Base-by-base conservation (phyloP, 2,888 invertebrate species). In the Drosophila limbata region DNA sequence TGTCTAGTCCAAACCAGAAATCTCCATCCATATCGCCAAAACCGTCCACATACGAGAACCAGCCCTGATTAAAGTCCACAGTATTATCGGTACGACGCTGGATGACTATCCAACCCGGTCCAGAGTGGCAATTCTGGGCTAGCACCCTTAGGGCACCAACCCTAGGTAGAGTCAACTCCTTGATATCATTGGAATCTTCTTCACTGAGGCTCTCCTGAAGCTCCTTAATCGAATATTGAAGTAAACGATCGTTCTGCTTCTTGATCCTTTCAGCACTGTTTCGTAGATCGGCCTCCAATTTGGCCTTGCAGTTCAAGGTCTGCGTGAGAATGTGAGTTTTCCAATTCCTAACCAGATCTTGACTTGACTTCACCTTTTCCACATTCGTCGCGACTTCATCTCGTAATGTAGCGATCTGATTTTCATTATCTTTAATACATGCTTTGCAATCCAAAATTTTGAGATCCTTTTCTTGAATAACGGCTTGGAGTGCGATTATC, bases 1-100 rank as follows among this genome's bases (percentile, higher is more conserved):
- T 73, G 9, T 73, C 67, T 19, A 72, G 37, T 21, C 72, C 72
- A 25, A 73, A 33, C 72, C 72, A 72, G 17, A 60, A 67, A 35
- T 72, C 72, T 2, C 47, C 42, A 6, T 66, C 37, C 47, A 73
- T 25, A 19, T 73, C 44, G 13, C 72, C 72, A 37, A 72, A 72
- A 0, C 72, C 72, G 6, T 72, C 51, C 1, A 66, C 56, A 48
- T 42, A 72, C 6, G 45, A 42, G 28, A 48, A 60, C 72, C 72
- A 72, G 9, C 60, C 67, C 13, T 67, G 67, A 47, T 72, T 73
- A 9, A 72, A 72, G 47, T 48, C 21, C 9, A 31, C 33, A 0
- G 9, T 13, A 9, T 48, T 48, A 11, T 42, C 42, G 2, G 37
- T 39, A n/a, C 72, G 72, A 3, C 72, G 72, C n/a, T 73, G 72